Conservation (phyloP, 2,888 invertebrate genomes). For the Ectemnius lituratus region DNA sequence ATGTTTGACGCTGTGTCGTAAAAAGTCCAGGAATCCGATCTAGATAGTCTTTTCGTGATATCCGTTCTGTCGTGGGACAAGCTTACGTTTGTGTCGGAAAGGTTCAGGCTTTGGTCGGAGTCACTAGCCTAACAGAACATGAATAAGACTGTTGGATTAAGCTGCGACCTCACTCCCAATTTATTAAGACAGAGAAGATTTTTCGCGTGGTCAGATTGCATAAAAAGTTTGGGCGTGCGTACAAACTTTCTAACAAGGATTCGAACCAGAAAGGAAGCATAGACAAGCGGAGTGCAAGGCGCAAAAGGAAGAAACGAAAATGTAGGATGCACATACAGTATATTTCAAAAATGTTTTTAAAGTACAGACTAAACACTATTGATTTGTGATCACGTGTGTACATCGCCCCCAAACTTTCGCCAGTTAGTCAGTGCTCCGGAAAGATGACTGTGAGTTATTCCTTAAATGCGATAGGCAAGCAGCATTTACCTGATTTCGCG, state of each 20-base stretch:
- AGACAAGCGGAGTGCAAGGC: too few relatives aligned
- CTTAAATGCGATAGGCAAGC: background rate
- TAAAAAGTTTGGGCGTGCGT: too few relatives aligned
- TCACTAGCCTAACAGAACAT: constrained; percentile 47
- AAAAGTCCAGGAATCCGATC: constrained; percentile 80
- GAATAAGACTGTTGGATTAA: background rate
- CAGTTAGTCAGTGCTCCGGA: too few relatives aligned
- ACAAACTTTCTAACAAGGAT: too few relatives aligned
- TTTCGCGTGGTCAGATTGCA: too few relatives aligned
- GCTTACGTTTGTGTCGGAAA: constrained; percentile 68
- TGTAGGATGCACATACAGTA: background rate
- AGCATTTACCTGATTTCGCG: constrained; percentile 58
- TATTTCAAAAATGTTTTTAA: background rate
- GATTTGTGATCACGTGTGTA: too few relatives aligned
- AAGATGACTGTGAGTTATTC: too few relatives aligned
- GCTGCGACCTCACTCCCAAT: too few relatives aligned
- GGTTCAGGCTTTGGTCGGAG: constrained; percentile 60
- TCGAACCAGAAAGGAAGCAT: too few relatives aligned
- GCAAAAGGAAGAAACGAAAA: background rate
- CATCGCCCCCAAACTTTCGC: too few relatives aligned
- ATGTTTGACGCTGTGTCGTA: constrained; percentile 74
- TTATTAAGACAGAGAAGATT: too few relatives aligned
- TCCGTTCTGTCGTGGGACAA: constrained; percentile 63
- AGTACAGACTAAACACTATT: too few relatives aligned
- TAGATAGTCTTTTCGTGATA: constrained; percentile 69